Base-by-base conservation (phyloP, 2,888 invertebrate genomes). In the Eristalis intricaria region DNA sequence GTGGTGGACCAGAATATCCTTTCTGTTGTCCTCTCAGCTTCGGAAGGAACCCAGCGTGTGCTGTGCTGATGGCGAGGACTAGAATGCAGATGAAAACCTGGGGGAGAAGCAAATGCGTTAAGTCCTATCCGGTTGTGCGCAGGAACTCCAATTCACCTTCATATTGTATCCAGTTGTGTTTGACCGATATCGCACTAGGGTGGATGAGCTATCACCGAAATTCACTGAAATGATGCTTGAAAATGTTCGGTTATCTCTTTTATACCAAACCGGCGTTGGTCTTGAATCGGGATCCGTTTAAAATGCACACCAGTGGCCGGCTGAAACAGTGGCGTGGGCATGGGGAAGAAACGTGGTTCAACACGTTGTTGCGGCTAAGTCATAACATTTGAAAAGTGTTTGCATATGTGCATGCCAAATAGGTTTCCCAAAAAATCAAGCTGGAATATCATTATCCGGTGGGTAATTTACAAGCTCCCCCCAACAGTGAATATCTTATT, bases 51-150 rank as follows among this genome's bases (percentile, higher is more conserved):
- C 50, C 73, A 32, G 19, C 50, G 2, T 50, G 19, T 2, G 50
- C 50, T 8, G 50, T 43, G 19, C 60, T 15, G n/a, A 8, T 13
- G 15, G 50, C 40, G 15, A 80, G 26, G 35, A 50, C 61, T 8
- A 80, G 50, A n/a, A 80, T 19, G 50, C 73, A 74, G 35, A 68
- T 26, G 15, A 73, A 50, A 35, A 58, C 66, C 80, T 80, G 11
- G 2, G 22, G 71, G 56, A 32, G 1, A 11, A 64, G 38, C 5
- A 60, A 32, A 58, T 0, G 26, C 15, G 32, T 23, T 29, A 26
- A 68, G 66, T 13, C 1, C 29, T 1, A 26, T 35, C 43, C 22
- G 38, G 5, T 7, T 23, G n/a, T 26, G n/a, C 23, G 26, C 19
- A 50, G 19, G 19, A 5, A 50, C 50, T 19, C 50, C 19, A 1